phyloP scores from a whole-genome alignment of 2,888 invertebrate species.

The Spisula solida region DNA sequence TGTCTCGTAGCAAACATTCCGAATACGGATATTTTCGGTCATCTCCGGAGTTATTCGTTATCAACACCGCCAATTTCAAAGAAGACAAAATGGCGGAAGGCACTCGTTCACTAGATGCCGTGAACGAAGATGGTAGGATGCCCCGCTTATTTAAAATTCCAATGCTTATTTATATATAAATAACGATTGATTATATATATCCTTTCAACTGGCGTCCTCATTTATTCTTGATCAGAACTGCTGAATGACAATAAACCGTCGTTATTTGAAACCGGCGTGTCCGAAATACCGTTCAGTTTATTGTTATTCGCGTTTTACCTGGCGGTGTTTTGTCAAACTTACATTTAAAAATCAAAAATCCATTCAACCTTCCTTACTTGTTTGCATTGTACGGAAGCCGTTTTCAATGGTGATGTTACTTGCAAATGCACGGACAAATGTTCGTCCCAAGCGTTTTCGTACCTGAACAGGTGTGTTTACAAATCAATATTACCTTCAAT shows the following conservation, averaged over 20 bases:
- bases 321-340: not conserved
- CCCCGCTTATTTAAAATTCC: not conserved
- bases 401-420: not conserved
- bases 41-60: conserved; percentile 53
- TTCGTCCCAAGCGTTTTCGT: too few species aligned
- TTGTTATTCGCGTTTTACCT: not conserved
- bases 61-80: conserved; percentile 82
- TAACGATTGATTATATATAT: not conserved
- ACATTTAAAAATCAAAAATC: not conserved
- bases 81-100: conserved; percentile 77
- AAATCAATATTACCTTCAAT: too few species aligned
- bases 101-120: conserved; percentile 68
- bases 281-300: conserved; percentile 25
- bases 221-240: not conserved
- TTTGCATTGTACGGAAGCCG: not conserved
- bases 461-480: too few species aligned
- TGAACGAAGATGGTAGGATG: conserved; percentile 75
- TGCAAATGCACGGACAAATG: not conserved
- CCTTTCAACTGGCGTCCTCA: not conserved
- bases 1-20: not conserved
- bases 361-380: too few species aligned
- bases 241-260: not conserved
- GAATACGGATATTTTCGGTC: not conserved
- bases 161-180: not conserved
- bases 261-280: not conserved